phyloP scores from a whole-genome alignment of 2,113 vertebrate genomes.

The Shinisaurus crocodilurus region DNA sequence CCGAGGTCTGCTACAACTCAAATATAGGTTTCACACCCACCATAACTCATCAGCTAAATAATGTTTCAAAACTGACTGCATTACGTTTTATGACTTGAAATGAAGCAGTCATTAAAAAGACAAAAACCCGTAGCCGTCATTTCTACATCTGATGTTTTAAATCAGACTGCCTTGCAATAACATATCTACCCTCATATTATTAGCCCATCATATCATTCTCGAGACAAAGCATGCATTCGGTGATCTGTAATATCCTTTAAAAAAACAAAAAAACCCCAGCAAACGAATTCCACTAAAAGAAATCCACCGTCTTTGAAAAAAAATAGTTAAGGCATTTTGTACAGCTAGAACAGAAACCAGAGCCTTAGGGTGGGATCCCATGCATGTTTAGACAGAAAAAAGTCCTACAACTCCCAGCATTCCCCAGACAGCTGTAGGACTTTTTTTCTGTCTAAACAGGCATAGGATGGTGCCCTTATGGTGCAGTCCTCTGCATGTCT shows the following conservation, averaged over 20 bases:
- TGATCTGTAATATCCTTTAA: background rate
- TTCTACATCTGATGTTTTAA: background rate
- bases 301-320: background rate
- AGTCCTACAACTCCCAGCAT: too few species aligned
- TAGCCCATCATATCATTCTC: background rate
- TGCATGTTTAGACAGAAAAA: background rate
- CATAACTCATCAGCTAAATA: background rate
- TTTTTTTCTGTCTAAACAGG: too few species aligned
- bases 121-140: background rate
- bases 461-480: too few species aligned
- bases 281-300: background rate
- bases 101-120: background rate
- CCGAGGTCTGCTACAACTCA: background rate
- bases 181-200: background rate
- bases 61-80: background rate
- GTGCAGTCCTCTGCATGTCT: background rate
- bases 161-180: background rate
- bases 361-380: background rate
- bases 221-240: background rate
- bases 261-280: background rate
- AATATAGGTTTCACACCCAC: background rate
- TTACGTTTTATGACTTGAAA: background rate
- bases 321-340: background rate
- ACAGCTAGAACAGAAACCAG: background rate
- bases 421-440: too few species aligned